These are phyloP conservation scores for Muntiacus muntjak DNA, from an alignment of 2,113 vertebrate species.

Conservation along the genomic window DNA sequence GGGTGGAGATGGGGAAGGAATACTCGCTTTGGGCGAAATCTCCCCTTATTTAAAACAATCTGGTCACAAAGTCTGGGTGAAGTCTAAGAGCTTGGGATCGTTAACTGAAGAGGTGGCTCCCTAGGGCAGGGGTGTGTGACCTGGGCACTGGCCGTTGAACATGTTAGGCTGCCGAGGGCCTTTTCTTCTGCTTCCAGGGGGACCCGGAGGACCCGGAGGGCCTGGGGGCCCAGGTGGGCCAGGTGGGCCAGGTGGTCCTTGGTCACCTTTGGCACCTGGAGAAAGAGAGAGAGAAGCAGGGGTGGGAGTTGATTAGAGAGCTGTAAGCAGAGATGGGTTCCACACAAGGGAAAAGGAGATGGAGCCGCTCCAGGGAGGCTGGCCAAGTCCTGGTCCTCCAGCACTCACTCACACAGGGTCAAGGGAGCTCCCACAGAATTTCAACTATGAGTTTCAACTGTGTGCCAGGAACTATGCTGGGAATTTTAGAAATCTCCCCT, in stretches of 20 bases:
- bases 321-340: not conserved
- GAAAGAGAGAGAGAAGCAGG: not conserved
- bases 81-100: not conserved
- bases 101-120: not conserved
- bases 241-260: constrained; percentile 46
- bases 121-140: not conserved
- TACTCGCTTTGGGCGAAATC: not conserved
- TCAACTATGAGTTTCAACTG: not conserved
- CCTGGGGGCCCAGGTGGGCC: constrained; percentile 56
- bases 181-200: constrained; percentile 69
- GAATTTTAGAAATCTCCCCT: not conserved
- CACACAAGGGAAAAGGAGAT: not conserved
- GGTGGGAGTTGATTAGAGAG: not conserved
- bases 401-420: not conserved
- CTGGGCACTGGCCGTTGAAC: constrained; percentile 69
- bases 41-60: not conserved
- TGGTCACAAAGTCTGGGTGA: not conserved
- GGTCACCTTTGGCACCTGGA: constrained; percentile 71
- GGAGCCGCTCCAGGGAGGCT: accelerated
- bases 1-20: not conserved
- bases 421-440: not conserved
- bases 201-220: constrained; percentile 67
- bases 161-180: constrained; percentile 48
- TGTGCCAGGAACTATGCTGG: not conserved
- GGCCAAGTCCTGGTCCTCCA: not conserved